Conservation (phyloP, 2,888 invertebrate species). For the Folsomia manolachei region DNA sequence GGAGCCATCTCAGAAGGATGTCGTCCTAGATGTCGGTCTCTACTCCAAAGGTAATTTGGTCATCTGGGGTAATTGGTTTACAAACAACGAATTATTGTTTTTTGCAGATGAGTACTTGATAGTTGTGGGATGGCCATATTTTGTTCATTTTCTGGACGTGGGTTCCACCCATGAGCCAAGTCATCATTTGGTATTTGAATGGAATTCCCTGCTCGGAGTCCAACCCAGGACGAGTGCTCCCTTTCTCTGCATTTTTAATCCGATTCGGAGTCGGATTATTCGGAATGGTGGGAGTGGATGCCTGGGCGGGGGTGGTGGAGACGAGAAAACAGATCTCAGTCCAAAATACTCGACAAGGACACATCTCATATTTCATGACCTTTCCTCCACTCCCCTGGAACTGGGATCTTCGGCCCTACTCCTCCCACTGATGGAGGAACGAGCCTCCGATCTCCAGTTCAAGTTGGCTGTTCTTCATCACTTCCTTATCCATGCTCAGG, state of each 20-base stretch:
- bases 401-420: conserved; percentile 36
- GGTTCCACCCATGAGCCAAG: conserved; percentile 79
- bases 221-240: background rate
- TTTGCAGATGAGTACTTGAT: conserved; percentile 71
- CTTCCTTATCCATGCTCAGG: conserved; percentile 72
- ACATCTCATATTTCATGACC: conserved; percentile 28
- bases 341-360: conserved; percentile 8
- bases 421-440: conserved; percentile 24
- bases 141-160: conserved; percentile 80
- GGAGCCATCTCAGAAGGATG: background rate
- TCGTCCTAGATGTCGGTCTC: conserved; percentile 38
- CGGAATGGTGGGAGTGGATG: background rate
- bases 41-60: conserved; percentile 43
- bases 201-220: conserved; percentile 9
- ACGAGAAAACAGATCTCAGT: conserved; percentile 12
- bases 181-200: conserved; percentile 44
- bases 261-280: too few species aligned
- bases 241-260: conserved; percentile 9
- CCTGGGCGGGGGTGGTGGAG: background rate
- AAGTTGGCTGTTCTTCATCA: conserved; percentile 75
- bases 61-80: too few species aligned
- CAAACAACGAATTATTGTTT: too few species aligned
- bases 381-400: conserved; percentile 26
- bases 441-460: conserved; percentile 25
- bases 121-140: conserved; percentile 78